Evolutionary conservation across 2,113 vertebrate species (phyloP).

Genomic region (Corythornis vintsioides): DNA sequence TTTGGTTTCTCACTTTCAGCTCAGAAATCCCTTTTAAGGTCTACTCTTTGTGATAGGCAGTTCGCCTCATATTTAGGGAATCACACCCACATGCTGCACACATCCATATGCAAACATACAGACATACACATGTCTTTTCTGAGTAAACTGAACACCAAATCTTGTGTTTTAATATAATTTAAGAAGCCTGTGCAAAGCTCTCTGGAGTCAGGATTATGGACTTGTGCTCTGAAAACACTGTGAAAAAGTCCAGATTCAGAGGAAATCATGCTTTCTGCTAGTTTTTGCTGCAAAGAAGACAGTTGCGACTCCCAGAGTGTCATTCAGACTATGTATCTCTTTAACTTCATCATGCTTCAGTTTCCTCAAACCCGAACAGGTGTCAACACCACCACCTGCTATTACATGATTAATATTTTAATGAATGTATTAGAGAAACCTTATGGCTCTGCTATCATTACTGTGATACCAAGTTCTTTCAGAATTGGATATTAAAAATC

Average conservation of each 20-base stretch:
- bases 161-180: background rate
- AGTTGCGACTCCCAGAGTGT: background rate
- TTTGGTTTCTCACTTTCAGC: conserved; percentile 61
- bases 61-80: conserved; percentile 44
- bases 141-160: background rate
- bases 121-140: background rate
- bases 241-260: background rate
- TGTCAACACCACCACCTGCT: background rate
- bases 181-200: background rate
- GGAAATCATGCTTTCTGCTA: background rate
- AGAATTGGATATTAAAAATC: background rate
- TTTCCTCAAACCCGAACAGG: background rate
- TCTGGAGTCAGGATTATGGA: background rate
- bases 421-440: rapidly evolving
- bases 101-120: conserved; percentile 36
- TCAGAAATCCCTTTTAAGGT: conserved; percentile 60
- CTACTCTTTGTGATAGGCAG: conserved; percentile 39
- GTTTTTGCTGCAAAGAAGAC: background rate
- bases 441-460: background rate
- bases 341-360: background rate
- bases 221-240: background rate
- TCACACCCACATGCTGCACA: background rate
- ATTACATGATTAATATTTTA: background rate
- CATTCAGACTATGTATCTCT: background rate
- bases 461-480: background rate